phyloP scores from a whole-genome alignment of 1,140 invertebrate species.

The Dendroctonus valens region DNA sequence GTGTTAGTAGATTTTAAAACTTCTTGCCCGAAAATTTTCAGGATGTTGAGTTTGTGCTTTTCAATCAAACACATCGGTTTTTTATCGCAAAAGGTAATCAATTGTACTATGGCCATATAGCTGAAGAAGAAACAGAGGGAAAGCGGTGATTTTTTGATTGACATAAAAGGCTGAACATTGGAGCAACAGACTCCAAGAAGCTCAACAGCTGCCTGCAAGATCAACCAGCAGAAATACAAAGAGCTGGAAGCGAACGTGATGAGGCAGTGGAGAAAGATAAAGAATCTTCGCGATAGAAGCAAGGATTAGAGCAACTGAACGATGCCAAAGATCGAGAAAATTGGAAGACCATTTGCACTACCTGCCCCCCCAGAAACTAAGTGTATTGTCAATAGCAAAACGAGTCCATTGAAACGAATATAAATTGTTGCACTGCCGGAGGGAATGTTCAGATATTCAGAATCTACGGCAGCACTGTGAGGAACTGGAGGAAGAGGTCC shows the following conservation, averaged over 20 bases:
- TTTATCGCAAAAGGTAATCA: not conserved
- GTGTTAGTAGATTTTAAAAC: too few species aligned
- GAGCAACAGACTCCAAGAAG: constrained; percentile 68
- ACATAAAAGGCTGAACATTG: constrained; percentile 63
- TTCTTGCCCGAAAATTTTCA: not conserved
- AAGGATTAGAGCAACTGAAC: constrained; percentile 69
- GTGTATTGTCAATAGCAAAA: constrained; percentile 54
- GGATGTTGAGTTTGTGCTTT: constrained; percentile 3
- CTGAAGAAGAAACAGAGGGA: not conserved
- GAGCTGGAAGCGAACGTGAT: constrained; percentile 65
- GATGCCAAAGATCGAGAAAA: constrained; percentile 57
- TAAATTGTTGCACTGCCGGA: constrained; percentile 1
- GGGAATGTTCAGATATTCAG: constrained; percentile 54
- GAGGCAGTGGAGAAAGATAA: constrained; percentile 69
- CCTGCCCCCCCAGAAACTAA: constrained; percentile 48
- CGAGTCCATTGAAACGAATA: constrained; percentile 35
- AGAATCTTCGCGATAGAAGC: constrained; percentile 71
- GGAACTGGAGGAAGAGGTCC: constrained; percentile 59
- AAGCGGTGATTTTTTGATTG: constrained; percentile 11
- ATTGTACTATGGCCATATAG: not conserved
- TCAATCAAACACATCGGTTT: not conserved
- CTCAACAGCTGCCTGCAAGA: constrained; percentile 61
- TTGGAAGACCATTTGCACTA: constrained; percentile 49
- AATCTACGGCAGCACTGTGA: constrained; percentile 56
- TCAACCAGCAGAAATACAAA: constrained; percentile 57